Evolutionary conservation across 2,113 vertebrate genomes (phyloP).

Genomic region (Thalassarche chlororhynchos): DNA sequence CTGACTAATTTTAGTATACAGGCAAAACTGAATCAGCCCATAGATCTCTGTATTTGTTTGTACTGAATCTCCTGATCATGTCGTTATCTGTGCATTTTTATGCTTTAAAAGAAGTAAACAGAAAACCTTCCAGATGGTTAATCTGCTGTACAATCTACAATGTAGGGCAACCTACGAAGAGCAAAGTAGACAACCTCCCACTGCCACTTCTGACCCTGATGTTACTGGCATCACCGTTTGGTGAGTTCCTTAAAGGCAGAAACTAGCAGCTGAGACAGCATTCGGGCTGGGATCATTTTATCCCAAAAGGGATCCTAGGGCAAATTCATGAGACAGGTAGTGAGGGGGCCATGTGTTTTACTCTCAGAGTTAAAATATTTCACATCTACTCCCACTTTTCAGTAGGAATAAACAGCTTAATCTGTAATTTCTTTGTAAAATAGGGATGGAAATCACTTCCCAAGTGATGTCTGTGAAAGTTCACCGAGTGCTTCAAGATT

Average conservation of each 20-base stretch:
- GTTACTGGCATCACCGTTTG: not conserved
- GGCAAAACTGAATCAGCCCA: not conserved
- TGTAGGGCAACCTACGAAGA: not conserved
- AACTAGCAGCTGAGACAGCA: not conserved
- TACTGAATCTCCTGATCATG: not conserved
- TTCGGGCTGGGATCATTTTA: not conserved
- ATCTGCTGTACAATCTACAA: not conserved
- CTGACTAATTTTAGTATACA: not conserved
- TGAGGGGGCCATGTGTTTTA: not conserved
- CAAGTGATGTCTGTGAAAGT: not conserved
- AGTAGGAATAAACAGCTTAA: not conserved
- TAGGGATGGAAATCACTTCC: not conserved
- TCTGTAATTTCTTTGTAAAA: not conserved
- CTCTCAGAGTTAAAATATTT: not conserved
- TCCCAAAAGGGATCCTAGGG: not conserved
- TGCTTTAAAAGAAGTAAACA: not conserved
- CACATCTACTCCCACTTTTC: not conserved
- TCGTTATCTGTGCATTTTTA: not conserved
- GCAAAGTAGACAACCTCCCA: not conserved
- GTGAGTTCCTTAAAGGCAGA: not conserved
- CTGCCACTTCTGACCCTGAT: not conserved
- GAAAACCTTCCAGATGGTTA: not conserved
- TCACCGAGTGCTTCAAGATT: not conserved
- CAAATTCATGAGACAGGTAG: not conserved
- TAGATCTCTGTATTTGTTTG: not conserved